Base-by-base conservation (phyloP, 2,113 vertebrate genomes). In the Rhinolophus sinicus region DNA sequence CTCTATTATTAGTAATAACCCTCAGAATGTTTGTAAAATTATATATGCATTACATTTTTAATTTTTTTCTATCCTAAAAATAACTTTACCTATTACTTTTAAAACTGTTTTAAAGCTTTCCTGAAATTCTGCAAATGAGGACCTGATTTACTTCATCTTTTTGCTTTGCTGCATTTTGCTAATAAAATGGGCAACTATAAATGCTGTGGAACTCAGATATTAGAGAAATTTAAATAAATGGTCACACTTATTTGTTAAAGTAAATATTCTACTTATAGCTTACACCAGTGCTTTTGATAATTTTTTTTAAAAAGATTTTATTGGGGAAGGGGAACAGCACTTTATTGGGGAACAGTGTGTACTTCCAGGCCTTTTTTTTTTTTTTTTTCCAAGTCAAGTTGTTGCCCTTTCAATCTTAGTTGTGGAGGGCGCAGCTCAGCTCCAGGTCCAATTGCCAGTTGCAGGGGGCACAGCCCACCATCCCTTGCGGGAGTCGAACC, bases 21-120 rank as follows among this genome's bases (percentile, higher is more conserved):
- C 94, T 95, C 22, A 80, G 21, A 80, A 72, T 89, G 35, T 96
- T 96, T 84, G n/a, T 69, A 21, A 90, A 92, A 72, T 92, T 90
- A 64, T 62, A 30, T 38, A 30, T 70, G 8, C 38, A 70, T 54
- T 92, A 64, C 73, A 85, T 24, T 78, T 93, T 88, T 73, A 65
- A 28, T n/a, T 87, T 30, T 8, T 28, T 28, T n/a, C 16, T 21
- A 75, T 86, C 40, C 28, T 1, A n/a, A 76, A 80, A 50, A 69
- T 85, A 75, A 80, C 67, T 10, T 60, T 69, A 38, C 38, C 8
- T 24, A 3, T 78, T 83, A 77, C 2, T 88, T 10, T n/a, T 92
- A 88, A 91, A 95, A 35, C 8, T 80, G 19, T 62, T 88, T 93
- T 69, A 54, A 88, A 84, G n/a, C 16, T 75, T 91, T 78, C 26